Base-by-base conservation (phyloP, 2,797 vertebrate species). In the Gymnoscopelus microlampas region DNA sequence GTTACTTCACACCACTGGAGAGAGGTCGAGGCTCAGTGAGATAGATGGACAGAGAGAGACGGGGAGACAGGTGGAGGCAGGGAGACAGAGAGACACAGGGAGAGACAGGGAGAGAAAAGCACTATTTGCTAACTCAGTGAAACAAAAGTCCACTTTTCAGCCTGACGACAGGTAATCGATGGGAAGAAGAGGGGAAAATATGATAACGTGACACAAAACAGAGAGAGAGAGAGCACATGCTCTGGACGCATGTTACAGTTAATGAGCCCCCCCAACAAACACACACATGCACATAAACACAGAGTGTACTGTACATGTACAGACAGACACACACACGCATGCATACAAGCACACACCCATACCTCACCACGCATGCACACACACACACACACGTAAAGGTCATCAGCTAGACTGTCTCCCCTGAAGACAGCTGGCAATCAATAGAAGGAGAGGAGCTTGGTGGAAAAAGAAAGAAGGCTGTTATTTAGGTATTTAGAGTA, bases 401-500 rank as follows among this genome's bases (percentile, higher is more conserved):
- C 88, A 92, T 88, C 84, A 80, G 81, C 83, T 74, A 83, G 81
- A 83, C 77, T 78, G 85, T 80, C 83, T 76, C 74, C 76, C 75
- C 78, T 83, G 77, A 83, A 85, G 84, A 89, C 85, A 85, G 77
- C 87, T 89, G 82, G 82, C 88, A 89, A 92, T 92, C 91, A 91
- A 91, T 90, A 88, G 61, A 70, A 80, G 72, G 72, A 82, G 73
- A 78, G 70, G 74, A 82, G 64, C 60, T 84, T 76, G 66, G 68
- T 82, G 77, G 67, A 82, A 85, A 80, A 80, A 79, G 73, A 60
- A 74, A 69, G 57, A 66, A 68, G 65, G 73, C 55, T 74, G 78
- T 74, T 83, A 79, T 87, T 84, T 81, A 60, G 51, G 59, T 73
- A 80, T 80, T 74, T 66, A 0, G 4, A 70, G 63, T 71, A 76